These are phyloP conservation scores for Notarius quadriscutis DNA, from an alignment of 2,113 vertebrate species.

Conservation along the genomic window DNA sequence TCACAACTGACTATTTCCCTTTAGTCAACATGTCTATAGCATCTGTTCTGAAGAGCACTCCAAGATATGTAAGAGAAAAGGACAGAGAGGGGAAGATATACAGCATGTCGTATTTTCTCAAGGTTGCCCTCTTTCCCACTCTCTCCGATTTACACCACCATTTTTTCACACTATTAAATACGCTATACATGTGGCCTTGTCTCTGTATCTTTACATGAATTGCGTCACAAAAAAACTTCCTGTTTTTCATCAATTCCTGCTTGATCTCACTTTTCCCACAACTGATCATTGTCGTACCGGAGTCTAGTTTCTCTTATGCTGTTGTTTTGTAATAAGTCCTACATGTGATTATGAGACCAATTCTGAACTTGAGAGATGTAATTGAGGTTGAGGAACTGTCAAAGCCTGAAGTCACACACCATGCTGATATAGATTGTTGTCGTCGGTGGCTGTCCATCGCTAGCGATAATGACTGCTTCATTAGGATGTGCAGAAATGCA, in stretches of 20 bases:
- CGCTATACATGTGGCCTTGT: not conserved
- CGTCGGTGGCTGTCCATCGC: too few relatives aligned
- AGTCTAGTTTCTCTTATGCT: not conserved
- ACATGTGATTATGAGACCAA: not conserved
- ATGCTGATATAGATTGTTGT: too few relatives aligned
- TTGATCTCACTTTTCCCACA: not conserved
- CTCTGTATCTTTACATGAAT: not conserved
- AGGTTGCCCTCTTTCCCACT: not conserved
- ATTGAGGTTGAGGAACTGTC: too few relatives aligned
- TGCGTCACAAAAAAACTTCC: not conserved
- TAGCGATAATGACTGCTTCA: too few relatives aligned
- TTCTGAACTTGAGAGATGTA: not conserved
- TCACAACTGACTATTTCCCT: conserved; percentile 23
- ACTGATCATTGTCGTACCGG: not conserved
- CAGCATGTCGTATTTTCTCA: not conserved
- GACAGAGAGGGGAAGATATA: not conserved
- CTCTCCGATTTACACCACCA: not conserved
- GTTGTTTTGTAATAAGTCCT: not conserved
- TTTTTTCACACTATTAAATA: not conserved
- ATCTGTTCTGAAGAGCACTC: conserved; percentile 15
- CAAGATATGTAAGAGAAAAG: not conserved
- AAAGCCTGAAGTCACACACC: too few relatives aligned
- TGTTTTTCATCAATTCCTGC: not conserved
- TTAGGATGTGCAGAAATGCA: too few relatives aligned
- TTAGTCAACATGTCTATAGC: conserved; percentile 25